These are phyloP conservation scores for Alsophila aescularia DNA, from an alignment of 2,888 invertebrate species.

Conservation along the genomic window DNA sequence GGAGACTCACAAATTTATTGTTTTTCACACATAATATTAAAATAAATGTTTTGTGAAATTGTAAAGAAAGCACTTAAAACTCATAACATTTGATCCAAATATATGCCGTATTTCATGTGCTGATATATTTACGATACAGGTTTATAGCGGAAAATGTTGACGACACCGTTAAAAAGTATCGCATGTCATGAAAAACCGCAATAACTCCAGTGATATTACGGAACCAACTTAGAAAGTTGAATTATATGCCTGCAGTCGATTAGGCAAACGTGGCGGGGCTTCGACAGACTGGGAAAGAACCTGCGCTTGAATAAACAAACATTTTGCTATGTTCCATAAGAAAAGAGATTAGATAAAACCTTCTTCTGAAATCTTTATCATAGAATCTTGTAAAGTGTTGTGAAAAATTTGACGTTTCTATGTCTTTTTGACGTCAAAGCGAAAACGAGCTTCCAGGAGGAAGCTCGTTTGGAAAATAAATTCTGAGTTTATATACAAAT, in stretches of 20 bases:
- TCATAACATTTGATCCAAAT: slow-evolving; percentile 17
- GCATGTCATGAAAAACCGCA: slow-evolving; percentile 72
- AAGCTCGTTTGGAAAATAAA: too few relatives aligned
- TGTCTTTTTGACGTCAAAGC: too few relatives aligned
- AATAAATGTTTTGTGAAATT: slow-evolving; percentile 29
- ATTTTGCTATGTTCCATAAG: too few relatives aligned
- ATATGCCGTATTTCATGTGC: slow-evolving; percentile 32
- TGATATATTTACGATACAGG: slow-evolving; percentile 30
- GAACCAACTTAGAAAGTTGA: slow-evolving; percentile 59
- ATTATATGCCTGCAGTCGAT: slow-evolving; percentile 55
- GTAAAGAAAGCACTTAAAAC: slow-evolving; percentile 29
- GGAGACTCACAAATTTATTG: slow-evolving; percentile 15
- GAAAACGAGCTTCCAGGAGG: too few relatives aligned
- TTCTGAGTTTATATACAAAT: not conserved
- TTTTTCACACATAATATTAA: slow-evolving; percentile 26
- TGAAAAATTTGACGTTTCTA: too few relatives aligned
- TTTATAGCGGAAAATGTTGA: slow-evolving; percentile 54
- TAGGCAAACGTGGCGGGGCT: slow-evolving; percentile 40
- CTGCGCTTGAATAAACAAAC: too few relatives aligned
- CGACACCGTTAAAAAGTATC: slow-evolving; percentile 52
- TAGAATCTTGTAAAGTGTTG: too few relatives aligned
- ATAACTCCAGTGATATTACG: slow-evolving; percentile 68
- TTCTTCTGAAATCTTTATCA: too few relatives aligned
- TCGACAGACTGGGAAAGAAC: slow-evolving; percentile 4
- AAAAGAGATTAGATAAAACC: too few relatives aligned